Evolutionary conservation across 2,797 vertebrate species (phyloP), one percentile per base, ranked within the genome.

Genomic region (Stomatorhinus walkeri): DNA sequence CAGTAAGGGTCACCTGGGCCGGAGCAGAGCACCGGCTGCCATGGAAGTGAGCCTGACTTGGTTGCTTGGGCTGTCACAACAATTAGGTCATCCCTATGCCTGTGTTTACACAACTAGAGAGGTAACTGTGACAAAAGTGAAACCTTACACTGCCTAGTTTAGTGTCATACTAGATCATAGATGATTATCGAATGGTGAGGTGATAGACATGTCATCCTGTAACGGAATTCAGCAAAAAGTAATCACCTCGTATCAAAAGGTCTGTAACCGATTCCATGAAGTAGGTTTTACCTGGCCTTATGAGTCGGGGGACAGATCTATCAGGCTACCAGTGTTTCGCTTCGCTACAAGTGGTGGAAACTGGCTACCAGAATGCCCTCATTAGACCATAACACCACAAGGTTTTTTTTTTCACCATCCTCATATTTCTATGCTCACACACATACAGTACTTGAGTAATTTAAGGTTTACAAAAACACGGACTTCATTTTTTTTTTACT

Each of bases 51-150:
- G 93, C 91, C 48, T 91, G 90, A 83, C 92, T 93, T 89, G 91
- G 92, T 90, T 93, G 92, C 93, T 94, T 90, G 91, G 91, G 91
- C 92, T 93, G 90, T 92, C 93, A 94, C 93, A 95, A 94, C 94
- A 94, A 93, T 95, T 94, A 95, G 93, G 94, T 95, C 95, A 95
- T 93, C 84, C 48, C 88, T 72, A 79, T 89, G 91, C 90, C 88
- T 91, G 90, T 91, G 91, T 91, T 93, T 90, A 91, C 92, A 90
- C 85, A 92, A 92, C 91, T 85, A 68, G 83, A 76, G 87, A 59
- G 89, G 88, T 76, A 87, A 46, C 89, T 79, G 87, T 88, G 89
- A 89, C 76, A 85, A n/a, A 56, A 72, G 89, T 88, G 40, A 40
- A 92, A 92, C 91, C 87, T 88, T 90, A 91, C 90, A 91, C 89